phyloP scores from a whole-genome alignment of 2,797 vertebrate species.

The Sciurus carolinensis region DNA sequence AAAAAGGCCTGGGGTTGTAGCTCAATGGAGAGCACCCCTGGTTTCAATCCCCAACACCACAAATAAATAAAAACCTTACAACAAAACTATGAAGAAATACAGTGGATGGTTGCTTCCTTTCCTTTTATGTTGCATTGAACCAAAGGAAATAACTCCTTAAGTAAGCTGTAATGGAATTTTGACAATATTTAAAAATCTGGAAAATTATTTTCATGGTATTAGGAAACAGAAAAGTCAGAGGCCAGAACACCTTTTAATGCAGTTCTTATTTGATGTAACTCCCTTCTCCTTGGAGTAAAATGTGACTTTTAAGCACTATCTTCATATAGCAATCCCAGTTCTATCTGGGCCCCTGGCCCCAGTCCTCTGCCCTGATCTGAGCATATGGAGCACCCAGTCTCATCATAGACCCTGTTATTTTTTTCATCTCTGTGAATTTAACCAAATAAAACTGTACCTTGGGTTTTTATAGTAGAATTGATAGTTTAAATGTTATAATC shows the following conservation, averaged over 20 bases:
- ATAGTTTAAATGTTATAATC: not conserved
- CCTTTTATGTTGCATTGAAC: not conserved
- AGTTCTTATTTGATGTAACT: not conserved
- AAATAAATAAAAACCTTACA: not conserved
- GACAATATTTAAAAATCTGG: not conserved
- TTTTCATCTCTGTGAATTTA: conserved; percentile 7
- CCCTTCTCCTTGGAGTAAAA: not conserved
- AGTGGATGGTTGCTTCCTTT: conserved; percentile 10
- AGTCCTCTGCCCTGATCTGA: not conserved
- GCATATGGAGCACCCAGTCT: not conserved
- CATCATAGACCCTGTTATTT: not conserved
- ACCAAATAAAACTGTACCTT: not conserved
- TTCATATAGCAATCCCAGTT: not conserved
- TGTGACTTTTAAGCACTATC: not conserved
- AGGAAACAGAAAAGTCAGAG: conserved; percentile 28
- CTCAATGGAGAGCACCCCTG: too few species aligned
- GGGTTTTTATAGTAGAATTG: not conserved
- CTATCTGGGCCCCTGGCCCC: not conserved
- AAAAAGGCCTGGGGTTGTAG: too few species aligned
- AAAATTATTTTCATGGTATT: conserved; percentile 61
- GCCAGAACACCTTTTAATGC: not conserved
- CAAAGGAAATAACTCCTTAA: conserved; percentile 50
- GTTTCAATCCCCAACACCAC: too few species aligned
- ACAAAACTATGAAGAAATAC: conserved; percentile 29
- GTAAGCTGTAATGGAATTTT: not conserved